Base-by-base conservation (phyloP, 2,888 invertebrate genomes). In the Petrophora chlorosata region DNA sequence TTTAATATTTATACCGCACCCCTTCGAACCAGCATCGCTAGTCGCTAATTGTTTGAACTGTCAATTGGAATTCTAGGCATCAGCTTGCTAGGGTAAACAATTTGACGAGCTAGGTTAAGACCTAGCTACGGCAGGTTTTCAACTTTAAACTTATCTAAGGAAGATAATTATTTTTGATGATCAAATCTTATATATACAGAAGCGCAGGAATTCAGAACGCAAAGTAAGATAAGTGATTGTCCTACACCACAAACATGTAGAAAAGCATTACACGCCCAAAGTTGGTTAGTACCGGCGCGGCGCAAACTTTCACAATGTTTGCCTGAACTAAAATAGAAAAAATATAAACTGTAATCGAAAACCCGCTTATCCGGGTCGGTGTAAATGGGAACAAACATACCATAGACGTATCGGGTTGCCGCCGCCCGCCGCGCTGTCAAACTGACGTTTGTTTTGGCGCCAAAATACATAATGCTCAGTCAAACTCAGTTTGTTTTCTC, bases 361-460 rank as follows among this genome's bases (percentile, higher is more conserved):
- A 81, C 83, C 79, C 73, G 86, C 84, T 86, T 85, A 86, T 85
- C 85, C 86, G 82, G 78, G 72, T 77, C 76, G 75, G 71, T 77
- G 79, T 77, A 79, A 80, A 79, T 82, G 85, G 83, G 80, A 82
- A 85, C 86, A 86, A 87, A 86, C 80, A 81, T 71, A 77, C 77
- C 76, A 78, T 78, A 78, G 80, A 82, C 76, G 71, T 81, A 87
- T 89, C 87, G 74, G 70, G 73, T 88, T 86, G 73, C 88, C 82
- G 85, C 88, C 88, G 87, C 88, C 88, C 88, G 88, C 85, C 83
- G 84, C 79, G 87, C 85, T 88, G 89, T 89, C 87, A 89, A 77
- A 82, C 72, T 88, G 88, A 88, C 89, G 88, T 89, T 90, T 89
- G 86, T 89, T 90, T 89, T 90, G 87, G 86, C 89, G 89, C 89